Evolutionary conservation across 2,797 vertebrate species (phyloP).

Genomic region (Eulemur mongoz): DNA sequence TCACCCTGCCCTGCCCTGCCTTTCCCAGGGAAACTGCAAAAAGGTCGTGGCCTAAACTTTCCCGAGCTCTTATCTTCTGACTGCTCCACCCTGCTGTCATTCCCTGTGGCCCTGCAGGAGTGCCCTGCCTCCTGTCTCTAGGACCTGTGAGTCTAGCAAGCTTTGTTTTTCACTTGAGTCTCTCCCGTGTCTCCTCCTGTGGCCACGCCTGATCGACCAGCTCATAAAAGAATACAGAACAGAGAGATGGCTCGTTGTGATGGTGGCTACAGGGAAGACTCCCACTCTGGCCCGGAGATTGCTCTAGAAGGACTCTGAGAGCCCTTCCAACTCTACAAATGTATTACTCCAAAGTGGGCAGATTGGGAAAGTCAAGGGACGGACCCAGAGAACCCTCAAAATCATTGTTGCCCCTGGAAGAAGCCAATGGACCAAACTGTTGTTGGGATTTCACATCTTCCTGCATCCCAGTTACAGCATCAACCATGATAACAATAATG

Average conservation of each 20-base stretch:
- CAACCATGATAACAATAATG: neutral
- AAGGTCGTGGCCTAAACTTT: neutral
- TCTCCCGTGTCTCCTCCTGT: neutral
- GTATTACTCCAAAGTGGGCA: neutral
- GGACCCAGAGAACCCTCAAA: neutral
- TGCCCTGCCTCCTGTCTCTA: neutral
- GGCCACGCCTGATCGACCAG: too few species aligned
- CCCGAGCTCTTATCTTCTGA: neutral
- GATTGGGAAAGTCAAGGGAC: neutral
- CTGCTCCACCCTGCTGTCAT: neutral
- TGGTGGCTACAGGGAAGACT: neutral
- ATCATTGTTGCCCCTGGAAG: neutral
- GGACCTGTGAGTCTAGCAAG: neutral
- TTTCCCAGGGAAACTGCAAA: neutral
- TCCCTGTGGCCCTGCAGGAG: accelerated
- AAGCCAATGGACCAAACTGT: neutral
- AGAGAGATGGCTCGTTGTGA: neutral
- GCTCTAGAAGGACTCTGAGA: neutral
- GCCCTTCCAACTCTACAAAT: neutral
- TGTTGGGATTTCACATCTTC: neutral
- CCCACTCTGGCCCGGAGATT: neutral
- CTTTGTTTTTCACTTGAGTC: neutral
- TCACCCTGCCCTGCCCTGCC: neutral
- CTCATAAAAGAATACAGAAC: neutral
- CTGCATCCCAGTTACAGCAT: neutral